These are phyloP conservation scores for Oncopodura yosiiana DNA, from an alignment of 1,140 invertebrate genomes.

Conservation along the genomic window DNA sequence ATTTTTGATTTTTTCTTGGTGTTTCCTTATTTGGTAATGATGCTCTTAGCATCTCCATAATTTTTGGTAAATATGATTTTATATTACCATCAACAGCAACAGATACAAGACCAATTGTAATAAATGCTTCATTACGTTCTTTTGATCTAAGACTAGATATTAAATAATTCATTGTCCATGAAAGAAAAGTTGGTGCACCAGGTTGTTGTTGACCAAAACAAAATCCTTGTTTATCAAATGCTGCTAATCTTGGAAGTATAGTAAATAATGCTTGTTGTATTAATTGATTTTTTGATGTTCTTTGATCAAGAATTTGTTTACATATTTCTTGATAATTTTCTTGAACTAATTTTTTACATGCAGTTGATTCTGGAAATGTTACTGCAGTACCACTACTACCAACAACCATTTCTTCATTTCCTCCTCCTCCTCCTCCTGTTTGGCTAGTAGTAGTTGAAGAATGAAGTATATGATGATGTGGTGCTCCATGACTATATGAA, in stretches of 20 bases:
- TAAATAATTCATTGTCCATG: conserved; percentile 62
- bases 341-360: conserved; percentile 70
- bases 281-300: conserved; percentile 59
- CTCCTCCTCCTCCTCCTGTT: conserved; percentile 14
- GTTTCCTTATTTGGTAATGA: conserved; percentile 59
- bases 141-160: conserved; percentile 60
- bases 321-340: conserved; percentile 79
- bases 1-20: conserved; percentile 43
- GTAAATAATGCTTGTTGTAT: conserved; percentile 80
- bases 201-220: conserved; percentile 21
- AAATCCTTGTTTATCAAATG: conserved; percentile 78
- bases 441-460: conserved; percentile 40
- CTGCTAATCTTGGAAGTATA: conserved; percentile 85
- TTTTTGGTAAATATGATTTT: conserved; percentile 63
- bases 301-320: conserved; percentile 63
- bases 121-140: conserved; percentile 72
- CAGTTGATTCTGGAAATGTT: conserved; percentile 66
- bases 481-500: not conserved
- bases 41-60: conserved; percentile 75
- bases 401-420: not conserved
- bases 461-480: conserved; percentile 4
- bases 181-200: not conserved
- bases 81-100: conserved; percentile 80
- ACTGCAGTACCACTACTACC: conserved; percentile 7
- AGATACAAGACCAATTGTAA: conserved; percentile 79